phyloP scores from a whole-genome alignment of 2,797 vertebrate species.

The Channa striata region DNA sequence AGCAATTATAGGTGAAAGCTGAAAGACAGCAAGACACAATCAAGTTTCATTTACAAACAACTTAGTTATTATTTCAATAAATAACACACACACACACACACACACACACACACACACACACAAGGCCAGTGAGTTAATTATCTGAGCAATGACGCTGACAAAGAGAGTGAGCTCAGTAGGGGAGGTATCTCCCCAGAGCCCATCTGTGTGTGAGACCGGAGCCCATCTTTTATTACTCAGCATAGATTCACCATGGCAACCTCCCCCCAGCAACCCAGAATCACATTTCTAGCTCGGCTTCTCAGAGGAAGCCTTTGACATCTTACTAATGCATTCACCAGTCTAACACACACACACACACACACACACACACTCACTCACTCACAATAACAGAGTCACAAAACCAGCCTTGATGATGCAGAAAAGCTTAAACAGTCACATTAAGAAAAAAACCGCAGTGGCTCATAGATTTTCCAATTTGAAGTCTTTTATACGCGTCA shows the following conservation, averaged over 20 bases:
- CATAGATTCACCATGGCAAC: slow-evolving; percentile 89
- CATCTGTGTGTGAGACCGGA: slow-evolving; percentile 67
- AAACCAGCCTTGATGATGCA: slow-evolving; percentile 10
- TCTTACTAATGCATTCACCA: slow-evolving; percentile 80
- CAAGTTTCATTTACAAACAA: background rate
- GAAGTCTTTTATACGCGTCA: slow-evolving; percentile 3
- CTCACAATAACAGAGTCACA: slow-evolving; percentile 13
- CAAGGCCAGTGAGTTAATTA: slow-evolving; percentile 29
- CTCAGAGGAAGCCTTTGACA: slow-evolving; percentile 87
- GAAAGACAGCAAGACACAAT: slow-evolving; percentile 6
- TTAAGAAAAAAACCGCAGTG: background rate
- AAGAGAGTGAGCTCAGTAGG: slow-evolving; percentile 41
- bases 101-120: background rate
- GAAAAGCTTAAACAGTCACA: slow-evolving; percentile 13
- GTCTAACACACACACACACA: slow-evolving; percentile 32
- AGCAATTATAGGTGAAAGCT: background rate
- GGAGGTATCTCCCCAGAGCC: slow-evolving; percentile 64
- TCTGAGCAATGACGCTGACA: slow-evolving; percentile 25
- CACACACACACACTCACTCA: slow-evolving; percentile 15
- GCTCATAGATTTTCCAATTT: slow-evolving; percentile 13
- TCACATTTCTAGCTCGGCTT: slow-evolving; percentile 82
- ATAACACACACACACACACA: slow-evolving; percentile 6
- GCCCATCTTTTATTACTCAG: slow-evolving; percentile 81
- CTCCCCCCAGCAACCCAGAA: slow-evolving; percentile 81
- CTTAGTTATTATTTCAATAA: slow-evolving; percentile 9